These are phyloP conservation scores for Scaptodrosophila lebanonensis DNA, from an alignment of 1,140 invertebrate species.

Conservation along the genomic window DNA sequence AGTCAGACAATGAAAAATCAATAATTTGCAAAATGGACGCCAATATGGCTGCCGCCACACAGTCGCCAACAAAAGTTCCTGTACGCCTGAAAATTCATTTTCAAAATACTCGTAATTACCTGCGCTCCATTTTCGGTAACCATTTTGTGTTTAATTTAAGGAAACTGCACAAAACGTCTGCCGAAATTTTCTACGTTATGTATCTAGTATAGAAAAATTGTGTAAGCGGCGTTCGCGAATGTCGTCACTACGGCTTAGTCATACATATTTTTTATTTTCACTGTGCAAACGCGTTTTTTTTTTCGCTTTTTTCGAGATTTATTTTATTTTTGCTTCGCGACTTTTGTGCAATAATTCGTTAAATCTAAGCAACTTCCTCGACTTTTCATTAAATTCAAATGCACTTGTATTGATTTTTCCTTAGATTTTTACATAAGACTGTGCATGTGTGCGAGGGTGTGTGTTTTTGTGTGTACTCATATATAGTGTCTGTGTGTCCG, in stretches of 20 bases:
- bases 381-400: slow-evolving; percentile 60
- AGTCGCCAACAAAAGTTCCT: slow-evolving; percentile 27
- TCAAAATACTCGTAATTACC: slow-evolving; percentile 44
- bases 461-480: slow-evolving; percentile 29
- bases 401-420: slow-evolving; percentile 70
- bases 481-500: slow-evolving; percentile 22
- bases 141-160: slow-evolving; percentile 60
- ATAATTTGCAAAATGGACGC: slow-evolving; percentile 75
- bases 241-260: slow-evolving; percentile 77
- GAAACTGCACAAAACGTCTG: slow-evolving; percentile 11
- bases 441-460: slow-evolving; percentile 45
- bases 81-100: slow-evolving; percentile 8
- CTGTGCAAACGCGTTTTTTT: slow-evolving; percentile 18
- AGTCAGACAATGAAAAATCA: slow-evolving; percentile 64
- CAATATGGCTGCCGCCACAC: slow-evolving; percentile 65
- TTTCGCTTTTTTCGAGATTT: no score
- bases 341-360: slow-evolving; percentile 18
- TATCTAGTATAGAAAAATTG: slow-evolving; percentile 71
- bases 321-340: not conserved
- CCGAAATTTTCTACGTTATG: slow-evolving; percentile 10
- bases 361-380: slow-evolving; percentile 33
- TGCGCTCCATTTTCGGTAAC: slow-evolving; percentile 77
- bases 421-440: slow-evolving; percentile 54
- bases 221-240: slow-evolving; percentile 62
- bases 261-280: slow-evolving; percentile 63